Evolutionary conservation across 1,140 invertebrate species (phyloP).

Genomic region (Neuroterus valhalla): DNA sequence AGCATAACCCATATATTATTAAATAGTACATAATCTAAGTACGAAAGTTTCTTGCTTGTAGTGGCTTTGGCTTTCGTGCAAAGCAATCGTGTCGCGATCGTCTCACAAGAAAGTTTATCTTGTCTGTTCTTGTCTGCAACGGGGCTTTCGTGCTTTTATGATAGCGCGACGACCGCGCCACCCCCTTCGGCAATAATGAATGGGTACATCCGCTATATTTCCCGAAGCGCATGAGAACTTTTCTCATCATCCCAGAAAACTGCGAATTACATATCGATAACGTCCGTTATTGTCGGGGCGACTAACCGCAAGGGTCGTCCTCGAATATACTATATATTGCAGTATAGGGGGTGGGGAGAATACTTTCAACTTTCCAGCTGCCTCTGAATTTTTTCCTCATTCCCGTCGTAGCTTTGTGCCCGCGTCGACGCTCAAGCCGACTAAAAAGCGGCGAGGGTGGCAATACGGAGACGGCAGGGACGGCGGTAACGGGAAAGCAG

Average conservation of each 20-base stretch:
- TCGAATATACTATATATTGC: background rate
- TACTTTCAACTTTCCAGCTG: slow-evolving; percentile 1
- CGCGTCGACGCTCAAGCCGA: too few relatives aligned
- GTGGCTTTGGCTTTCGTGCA: slow-evolving; percentile 17
- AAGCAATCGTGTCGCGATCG: slow-evolving; percentile 25
- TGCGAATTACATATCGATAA: slow-evolving; percentile 30
- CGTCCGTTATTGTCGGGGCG: slow-evolving; percentile 22
- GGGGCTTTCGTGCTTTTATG: slow-evolving; percentile 15
- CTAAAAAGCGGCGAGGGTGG: too few relatives aligned
- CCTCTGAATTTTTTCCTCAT: slow-evolving; percentile 5
- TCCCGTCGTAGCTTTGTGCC: background rate
- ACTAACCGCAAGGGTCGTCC: slow-evolving; percentile 22
- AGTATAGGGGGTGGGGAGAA: background rate
- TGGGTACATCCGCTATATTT: slow-evolving; percentile 29
- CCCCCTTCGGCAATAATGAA: slow-evolving; percentile 17
- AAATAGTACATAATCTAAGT: background rate
- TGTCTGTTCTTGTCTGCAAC: slow-evolving; percentile 18
- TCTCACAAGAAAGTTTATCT: slow-evolving; percentile 26
- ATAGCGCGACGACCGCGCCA: background rate
- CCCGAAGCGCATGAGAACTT: slow-evolving; percentile 29
- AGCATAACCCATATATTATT: too few relatives aligned
- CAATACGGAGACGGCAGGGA: too few relatives aligned
- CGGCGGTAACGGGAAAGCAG: background rate
- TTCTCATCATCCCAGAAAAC: slow-evolving; percentile 27
- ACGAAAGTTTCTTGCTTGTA: background rate